Conservation (phyloP, 2,113 vertebrate species). For the Limnothrissa miodon region DNA sequence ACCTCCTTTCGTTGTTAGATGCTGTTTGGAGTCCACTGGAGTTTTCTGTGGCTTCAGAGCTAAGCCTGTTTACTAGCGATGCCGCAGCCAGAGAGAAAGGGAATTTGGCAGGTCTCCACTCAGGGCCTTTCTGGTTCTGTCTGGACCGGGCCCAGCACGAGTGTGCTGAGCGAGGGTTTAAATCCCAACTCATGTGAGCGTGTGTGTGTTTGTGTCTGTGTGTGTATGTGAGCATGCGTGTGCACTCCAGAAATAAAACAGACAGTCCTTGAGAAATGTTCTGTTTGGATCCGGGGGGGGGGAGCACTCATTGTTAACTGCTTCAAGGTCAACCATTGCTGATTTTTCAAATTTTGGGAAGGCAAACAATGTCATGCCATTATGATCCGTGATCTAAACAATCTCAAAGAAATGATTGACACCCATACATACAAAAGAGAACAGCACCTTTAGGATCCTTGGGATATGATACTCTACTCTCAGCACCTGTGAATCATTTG, state of each 20-base stretch:
- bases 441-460: neutral
- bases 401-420: neutral
- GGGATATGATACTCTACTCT: neutral
- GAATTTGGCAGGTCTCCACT: neutral
- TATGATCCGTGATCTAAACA: slow-evolving; percentile 2
- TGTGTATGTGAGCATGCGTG: neutral
- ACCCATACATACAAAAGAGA: neutral
- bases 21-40: neutral
- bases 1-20: neutral
- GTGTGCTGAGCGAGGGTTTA: neutral
- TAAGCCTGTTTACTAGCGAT: neutral
- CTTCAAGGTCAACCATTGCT: neutral
- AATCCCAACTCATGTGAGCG: neutral
- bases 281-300: neutral
- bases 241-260: neutral
- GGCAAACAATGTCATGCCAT: neutral
- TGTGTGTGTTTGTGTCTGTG: neutral
- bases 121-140: neutral
- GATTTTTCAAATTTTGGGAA: neutral
- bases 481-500: slow-evolving; percentile 14
- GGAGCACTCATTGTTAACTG: neutral
- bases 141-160: neutral
- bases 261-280: neutral
- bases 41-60: neutral
- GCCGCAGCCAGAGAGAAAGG: neutral